These are phyloP conservation scores for Eilema griseolum DNA, from an alignment of 2,888 invertebrate genomes.

Conservation along the genomic window DNA sequence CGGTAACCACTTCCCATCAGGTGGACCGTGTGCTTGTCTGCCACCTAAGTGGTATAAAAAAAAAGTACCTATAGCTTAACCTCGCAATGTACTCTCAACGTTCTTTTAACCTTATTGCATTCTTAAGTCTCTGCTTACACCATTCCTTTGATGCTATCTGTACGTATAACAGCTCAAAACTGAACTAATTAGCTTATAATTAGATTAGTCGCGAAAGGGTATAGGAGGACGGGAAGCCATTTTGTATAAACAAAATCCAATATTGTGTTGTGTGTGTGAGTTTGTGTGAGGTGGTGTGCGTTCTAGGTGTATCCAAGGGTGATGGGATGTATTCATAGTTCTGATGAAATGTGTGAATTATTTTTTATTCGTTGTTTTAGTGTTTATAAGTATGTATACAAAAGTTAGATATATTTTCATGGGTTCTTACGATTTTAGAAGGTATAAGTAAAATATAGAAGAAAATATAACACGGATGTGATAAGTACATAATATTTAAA, in stretches of 20 bases:
- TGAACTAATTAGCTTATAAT: constrained; percentile 58
- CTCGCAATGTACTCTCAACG: not conserved
- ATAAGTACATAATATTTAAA: too few relatives aligned
- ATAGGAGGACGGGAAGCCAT: constrained; percentile 72
- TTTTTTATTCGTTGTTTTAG: not conserved
- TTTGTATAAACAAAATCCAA: constrained; percentile 82
- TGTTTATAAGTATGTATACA: too few relatives aligned
- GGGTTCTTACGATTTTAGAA: too few relatives aligned
- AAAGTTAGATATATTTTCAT: too few relatives aligned
- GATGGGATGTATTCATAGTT: constrained; percentile 58
- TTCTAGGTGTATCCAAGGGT: constrained; percentile 58
- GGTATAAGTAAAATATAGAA: too few relatives aligned
- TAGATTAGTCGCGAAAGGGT: constrained; percentile 54
- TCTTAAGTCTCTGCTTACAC: not conserved
- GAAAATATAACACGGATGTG: too few relatives aligned
- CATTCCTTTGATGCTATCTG: not conserved
- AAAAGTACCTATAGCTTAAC: too few relatives aligned
- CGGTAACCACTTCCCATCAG: too few relatives aligned
- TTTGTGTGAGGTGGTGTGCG: constrained; percentile 51
- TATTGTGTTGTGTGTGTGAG: constrained; percentile 61
- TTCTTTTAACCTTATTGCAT: not conserved
- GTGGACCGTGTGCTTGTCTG: too few relatives aligned
- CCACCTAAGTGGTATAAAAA: too few relatives aligned
- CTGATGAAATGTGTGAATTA: not conserved
- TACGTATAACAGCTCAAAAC: not conserved